Evolutionary conservation across 2,888 invertebrate genomes (phyloP), one percentile per base, ranked within the genome.

Genomic region (Drosophila cognata): DNA sequence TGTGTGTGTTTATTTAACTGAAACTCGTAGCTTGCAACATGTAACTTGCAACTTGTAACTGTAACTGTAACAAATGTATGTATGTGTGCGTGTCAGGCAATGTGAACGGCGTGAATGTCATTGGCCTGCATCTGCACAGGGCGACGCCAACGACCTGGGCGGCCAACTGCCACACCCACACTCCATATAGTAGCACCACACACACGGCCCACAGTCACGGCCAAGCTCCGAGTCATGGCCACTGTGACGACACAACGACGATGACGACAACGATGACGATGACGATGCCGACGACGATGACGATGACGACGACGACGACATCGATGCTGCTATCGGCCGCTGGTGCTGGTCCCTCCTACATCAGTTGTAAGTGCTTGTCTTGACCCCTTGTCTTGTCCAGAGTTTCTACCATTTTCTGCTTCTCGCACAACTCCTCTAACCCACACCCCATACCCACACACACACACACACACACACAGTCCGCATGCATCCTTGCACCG

Each of bases 71-170:
- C 53, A 43, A 43, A 58, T 70, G 51, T 55, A 31, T 59, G 11
- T 64, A 71, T 74, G 55, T 36, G 52, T 38, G 21, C 70, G 29
- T 69, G 53, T 70, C 94, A 96, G 96, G 96, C 85, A 94, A 94
- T 88, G 95, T 95, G 50, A 96, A 96, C 91, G 96, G 96, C 56
- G 95, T 96, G 94, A 96, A 96, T 93, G 95, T 96, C 93, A 96
- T 95, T 85, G 94, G 94, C 78, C 92, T 94, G 87, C 94, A 94
- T 71, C 91, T 94, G 75, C 94, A 94, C 91, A 94, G 94, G 71
- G 72, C 84, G 62, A 57, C 78, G 57, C 61, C 58, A 86, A 70
- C 88, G 81, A 94, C 67, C 82, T 87, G 79, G 68, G 82, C 56
- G 72, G 62, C 66, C 84, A 84, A 76, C 82, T 55, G 78, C 81